A percentile compares a stretch with the other conserved stretches of the same genome.
These are phyloP conservation scores for Seriola dumerili DNA, from an alignment of 2,113 vertebrate genomes.

Conservation along the genomic window DNA sequence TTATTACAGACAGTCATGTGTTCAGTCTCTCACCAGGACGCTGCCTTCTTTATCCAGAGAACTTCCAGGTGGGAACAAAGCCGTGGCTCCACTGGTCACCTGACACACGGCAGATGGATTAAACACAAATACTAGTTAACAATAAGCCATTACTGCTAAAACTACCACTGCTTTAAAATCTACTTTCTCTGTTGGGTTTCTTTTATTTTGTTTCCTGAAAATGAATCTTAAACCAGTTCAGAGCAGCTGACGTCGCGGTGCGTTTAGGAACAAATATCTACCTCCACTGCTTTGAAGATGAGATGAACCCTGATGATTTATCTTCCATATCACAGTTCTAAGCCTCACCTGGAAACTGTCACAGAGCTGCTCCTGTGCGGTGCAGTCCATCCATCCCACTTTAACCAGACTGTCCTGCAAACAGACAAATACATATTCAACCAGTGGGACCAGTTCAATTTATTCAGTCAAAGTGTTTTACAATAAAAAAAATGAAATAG, in stretches of 20 bases:
- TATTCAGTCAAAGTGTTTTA: too few species aligned
- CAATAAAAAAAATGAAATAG: too few species aligned
- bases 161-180: neutral
- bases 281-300: too few species aligned
- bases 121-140: neutral
- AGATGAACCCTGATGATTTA: too few species aligned
- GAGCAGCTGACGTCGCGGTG: too few species aligned
- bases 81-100: conserved; percentile 89
- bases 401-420: conserved; percentile 92
- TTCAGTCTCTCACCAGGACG: conserved; percentile 86
- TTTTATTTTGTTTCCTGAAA: too few species aligned
- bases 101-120: conserved; percentile 50
- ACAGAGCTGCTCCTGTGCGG: conserved; percentile 90
- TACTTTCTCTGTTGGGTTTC: too few species aligned
- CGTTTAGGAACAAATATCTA: too few species aligned
- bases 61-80: conserved; percentile 93
- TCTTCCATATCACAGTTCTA: too few species aligned
- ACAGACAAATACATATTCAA: conserved; percentile 20
- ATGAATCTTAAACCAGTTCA: too few species aligned
- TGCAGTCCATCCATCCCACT: conserved; percentile 96
- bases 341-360: conserved; percentile 70
- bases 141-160: neutral
- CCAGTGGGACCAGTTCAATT: neutral
- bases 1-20: neutral
- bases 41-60: conserved; percentile 88